phyloP scores from a whole-genome alignment of 2,113 vertebrate genomes.

The Meriones unguiculatus region DNA sequence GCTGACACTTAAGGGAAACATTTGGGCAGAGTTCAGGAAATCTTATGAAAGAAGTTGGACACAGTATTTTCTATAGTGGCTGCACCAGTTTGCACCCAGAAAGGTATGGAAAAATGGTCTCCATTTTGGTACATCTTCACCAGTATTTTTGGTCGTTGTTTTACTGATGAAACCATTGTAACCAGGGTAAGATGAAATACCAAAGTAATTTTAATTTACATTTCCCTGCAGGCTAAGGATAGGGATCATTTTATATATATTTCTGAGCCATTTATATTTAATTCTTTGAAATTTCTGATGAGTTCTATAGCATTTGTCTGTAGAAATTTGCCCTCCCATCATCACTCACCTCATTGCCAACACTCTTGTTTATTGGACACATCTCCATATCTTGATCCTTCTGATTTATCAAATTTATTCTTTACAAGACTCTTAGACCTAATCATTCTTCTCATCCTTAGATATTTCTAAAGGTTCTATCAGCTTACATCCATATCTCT shows the following conservation, averaged over 20 bases:
- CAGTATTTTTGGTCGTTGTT: background rate
- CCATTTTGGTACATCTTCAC: background rate
- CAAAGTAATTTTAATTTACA: background rate
- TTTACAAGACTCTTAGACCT: background rate
- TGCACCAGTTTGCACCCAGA: background rate
- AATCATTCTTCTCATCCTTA: background rate
- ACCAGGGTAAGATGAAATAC: background rate
- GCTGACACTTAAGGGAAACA: no score
- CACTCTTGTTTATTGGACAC: background rate
- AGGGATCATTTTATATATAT: background rate
- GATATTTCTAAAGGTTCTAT: background rate
- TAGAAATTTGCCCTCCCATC: background rate
- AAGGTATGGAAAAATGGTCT: background rate
- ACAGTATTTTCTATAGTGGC: background rate
- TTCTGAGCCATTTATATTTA: background rate
- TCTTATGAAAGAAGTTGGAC: no score
- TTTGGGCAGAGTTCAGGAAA: no score
- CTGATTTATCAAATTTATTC: background rate
- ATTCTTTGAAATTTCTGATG: background rate
- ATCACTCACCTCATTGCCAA: background rate
- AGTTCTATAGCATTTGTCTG: background rate
- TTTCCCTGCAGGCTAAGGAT: background rate
- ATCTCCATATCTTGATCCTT: background rate
- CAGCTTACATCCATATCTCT: background rate
- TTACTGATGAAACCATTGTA: background rate